phyloP scores from a whole-genome alignment of 2,888 invertebrate genomes.

The Lissonota sp. region DNA sequence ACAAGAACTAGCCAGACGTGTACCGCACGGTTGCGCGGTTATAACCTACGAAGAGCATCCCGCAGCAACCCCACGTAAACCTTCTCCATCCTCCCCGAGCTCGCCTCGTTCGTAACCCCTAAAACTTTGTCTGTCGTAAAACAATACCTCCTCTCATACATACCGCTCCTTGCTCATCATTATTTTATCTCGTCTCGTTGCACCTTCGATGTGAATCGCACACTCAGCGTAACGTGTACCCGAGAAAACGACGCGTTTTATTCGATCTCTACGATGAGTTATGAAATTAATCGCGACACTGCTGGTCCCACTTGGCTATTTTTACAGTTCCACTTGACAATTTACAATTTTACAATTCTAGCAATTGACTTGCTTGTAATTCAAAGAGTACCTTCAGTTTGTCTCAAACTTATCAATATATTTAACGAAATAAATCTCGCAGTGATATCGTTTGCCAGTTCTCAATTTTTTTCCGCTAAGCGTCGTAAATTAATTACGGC shows the following conservation, averaged over 20 bases:
- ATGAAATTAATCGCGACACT: conserved; percentile 21
- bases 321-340: no score
- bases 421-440: no score
- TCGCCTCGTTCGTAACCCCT: conserved; percentile 4
- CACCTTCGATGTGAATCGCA: conserved; percentile 10
- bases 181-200: conserved; percentile 27
- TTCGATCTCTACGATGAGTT: not conserved
- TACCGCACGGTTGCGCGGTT: conserved; percentile 5
- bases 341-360: not conserved
- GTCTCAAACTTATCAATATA: no score
- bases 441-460: no score
- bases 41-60: not conserved
- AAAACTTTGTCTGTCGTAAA: conserved; percentile 52
- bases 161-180: not conserved
- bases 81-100: not conserved
- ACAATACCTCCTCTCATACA: conserved; percentile 41
- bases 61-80: conserved; percentile 3
- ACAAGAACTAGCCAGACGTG: conserved; percentile 38
- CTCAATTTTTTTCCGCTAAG: not conserved
- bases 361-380: no score
- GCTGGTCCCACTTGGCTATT: not conserved
- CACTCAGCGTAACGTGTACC: not conserved
- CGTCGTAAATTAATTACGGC: conserved; percentile 18
- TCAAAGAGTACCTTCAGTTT: no score
- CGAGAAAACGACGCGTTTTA: not conserved